A percentile compares a stretch with the other conserved stretches of the same genome.
Evolutionary conservation across 2,888 invertebrate species (phyloP).

Genomic region (Lepidochrysops patricia): DNA sequence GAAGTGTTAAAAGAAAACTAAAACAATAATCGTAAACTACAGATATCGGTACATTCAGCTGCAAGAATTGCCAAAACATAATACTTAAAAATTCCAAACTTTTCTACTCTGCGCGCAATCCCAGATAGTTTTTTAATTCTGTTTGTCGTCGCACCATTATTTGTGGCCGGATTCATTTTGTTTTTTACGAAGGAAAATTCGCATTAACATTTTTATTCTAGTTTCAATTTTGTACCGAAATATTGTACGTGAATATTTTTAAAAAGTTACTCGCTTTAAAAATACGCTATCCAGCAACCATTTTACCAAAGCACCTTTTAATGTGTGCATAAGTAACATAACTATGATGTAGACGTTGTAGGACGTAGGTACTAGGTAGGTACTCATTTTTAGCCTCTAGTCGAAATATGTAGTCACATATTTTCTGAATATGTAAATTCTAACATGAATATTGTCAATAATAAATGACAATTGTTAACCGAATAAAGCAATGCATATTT

Average conservation of each 20-base stretch:
- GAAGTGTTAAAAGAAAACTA: too few species aligned
- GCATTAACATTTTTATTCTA: slow-evolving; percentile 14
- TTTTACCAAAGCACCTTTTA: not conserved
- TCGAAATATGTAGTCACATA: too few species aligned
- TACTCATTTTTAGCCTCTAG: not conserved
- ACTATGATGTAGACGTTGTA: too few species aligned
- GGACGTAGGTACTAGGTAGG: too few species aligned
- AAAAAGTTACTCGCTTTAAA: not conserved
- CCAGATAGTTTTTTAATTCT: slow-evolving; percentile 10
- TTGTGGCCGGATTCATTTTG: slow-evolving; percentile 14
- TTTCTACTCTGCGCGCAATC: not conserved
- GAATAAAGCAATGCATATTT: too few species aligned
- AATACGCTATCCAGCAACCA: not conserved
- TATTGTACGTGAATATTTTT: not conserved
- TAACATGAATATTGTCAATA: too few species aligned
- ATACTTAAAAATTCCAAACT: slow-evolving; percentile 5
- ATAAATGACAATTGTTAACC: too few species aligned
- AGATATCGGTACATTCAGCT: not conserved
- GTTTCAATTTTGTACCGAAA: slow-evolving; percentile 11
- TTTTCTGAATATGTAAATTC: too few species aligned
- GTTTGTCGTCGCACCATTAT: slow-evolving; percentile 13
- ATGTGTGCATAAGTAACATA: not conserved
- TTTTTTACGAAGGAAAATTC: slow-evolving; percentile 13
- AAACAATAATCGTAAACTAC: not conserved
- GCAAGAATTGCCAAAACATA: not conserved